These are phyloP conservation scores for Syngnathus typhle DNA, from an alignment of 2,113 vertebrate genomes.

Conservation along the genomic window DNA sequence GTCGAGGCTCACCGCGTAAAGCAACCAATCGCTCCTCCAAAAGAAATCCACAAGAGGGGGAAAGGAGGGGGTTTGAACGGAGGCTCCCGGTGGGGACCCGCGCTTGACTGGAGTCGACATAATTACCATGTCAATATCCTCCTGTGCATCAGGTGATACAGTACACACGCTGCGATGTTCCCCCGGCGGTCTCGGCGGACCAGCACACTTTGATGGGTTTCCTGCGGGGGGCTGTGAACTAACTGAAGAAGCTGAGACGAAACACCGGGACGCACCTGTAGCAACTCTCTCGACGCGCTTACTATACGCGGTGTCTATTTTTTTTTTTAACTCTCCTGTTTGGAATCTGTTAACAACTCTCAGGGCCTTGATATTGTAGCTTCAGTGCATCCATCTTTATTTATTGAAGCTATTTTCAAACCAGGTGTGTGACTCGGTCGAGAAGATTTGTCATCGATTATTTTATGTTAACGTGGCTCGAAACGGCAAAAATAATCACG, in stretches of 20 bases:
- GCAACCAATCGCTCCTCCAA: conserved; percentile 85
- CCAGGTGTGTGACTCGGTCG: neutral
- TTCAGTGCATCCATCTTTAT: neutral
- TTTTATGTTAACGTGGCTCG: neutral
- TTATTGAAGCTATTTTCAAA: neutral
- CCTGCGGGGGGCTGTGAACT: conserved; percentile 47
- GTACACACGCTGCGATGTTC: conserved; percentile 64
- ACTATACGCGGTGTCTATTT: conserved; percentile 25
- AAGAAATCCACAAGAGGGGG: conserved; percentile 65
- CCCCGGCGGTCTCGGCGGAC: conserved; percentile 74
- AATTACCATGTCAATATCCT: conserved; percentile 97
- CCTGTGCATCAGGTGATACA: conserved; percentile 75
- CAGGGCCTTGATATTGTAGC: neutral
- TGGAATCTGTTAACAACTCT: conserved; percentile 30
- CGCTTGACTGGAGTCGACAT: conserved; percentile 82
- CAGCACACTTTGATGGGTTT: conserved; percentile 69
- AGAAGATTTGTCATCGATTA: neutral
- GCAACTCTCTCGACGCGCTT: conserved; percentile 23
- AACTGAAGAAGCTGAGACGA: conserved; percentile 41
- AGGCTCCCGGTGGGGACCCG: conserved; percentile 79
- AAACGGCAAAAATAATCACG: neutral
- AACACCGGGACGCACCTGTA: conserved; percentile 37
- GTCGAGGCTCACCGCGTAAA: conserved; percentile 81
- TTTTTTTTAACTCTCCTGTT: conserved; percentile 24
- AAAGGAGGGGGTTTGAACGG: conserved; percentile 49